A percentile compares a stretch with the other conserved stretches of the same genome.
Evolutionary conservation across 2,888 invertebrate genomes (phyloP).

Genomic region (Tridacna gigas): DNA sequence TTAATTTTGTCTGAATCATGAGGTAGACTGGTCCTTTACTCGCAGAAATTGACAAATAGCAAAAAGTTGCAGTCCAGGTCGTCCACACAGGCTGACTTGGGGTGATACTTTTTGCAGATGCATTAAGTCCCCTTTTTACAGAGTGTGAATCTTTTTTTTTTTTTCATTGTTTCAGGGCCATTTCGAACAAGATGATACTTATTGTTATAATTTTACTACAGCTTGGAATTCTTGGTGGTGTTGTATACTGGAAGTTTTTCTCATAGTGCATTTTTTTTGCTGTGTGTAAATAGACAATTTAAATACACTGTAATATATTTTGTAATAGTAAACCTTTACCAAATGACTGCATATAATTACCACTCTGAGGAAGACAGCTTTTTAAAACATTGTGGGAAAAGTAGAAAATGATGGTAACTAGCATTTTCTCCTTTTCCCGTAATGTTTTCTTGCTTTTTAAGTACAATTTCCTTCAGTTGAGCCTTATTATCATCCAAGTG

Average conservation of each 20-base stretch:
- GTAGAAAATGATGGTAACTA: background rate
- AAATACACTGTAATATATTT: background rate
- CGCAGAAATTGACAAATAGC: too few species aligned
- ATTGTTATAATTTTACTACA: constrained; percentile 91
- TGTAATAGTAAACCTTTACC: background rate
- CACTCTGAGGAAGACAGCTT: background rate
- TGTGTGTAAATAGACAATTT: background rate
- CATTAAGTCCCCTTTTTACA: too few species aligned
- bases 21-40: too few species aligned
- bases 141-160: background rate
- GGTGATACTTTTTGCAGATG: too few species aligned
- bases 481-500: too few species aligned
- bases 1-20: too few species aligned
- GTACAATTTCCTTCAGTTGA: too few species aligned
- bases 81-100: too few species aligned
- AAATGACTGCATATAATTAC: background rate
- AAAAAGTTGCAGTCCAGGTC: too few species aligned
- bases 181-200: constrained; percentile 91
- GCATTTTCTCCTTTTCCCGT: constrained; percentile 10
- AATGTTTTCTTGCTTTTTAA: too few species aligned
- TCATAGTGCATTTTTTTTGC: constrained; percentile 10
- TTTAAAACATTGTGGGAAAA: background rate
- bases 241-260: constrained; percentile 88
- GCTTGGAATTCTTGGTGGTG: constrained; percentile 88
- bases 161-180: constrained; percentile 86